phyloP scores from a whole-genome alignment of 2,888 invertebrate species.

The Plutella xylostella region DNA sequence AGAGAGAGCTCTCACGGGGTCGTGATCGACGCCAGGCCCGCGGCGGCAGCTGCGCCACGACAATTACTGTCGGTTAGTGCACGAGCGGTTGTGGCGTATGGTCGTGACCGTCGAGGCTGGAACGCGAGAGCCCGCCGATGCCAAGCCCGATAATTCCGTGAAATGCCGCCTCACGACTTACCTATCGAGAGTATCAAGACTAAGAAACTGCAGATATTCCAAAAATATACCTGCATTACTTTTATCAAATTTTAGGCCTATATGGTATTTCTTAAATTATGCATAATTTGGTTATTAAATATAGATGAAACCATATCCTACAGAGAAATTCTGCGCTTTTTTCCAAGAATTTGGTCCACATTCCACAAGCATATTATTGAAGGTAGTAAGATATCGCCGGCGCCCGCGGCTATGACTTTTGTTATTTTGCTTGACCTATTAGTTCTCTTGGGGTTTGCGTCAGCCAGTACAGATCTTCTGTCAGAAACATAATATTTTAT shows the following conservation, averaged over 20 bases:
- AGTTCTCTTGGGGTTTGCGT: too few relatives aligned
- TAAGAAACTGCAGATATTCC: too few relatives aligned
- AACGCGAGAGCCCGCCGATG: slow-evolving; percentile 44
- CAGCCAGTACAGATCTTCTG: too few relatives aligned
- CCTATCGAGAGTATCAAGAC: too few relatives aligned
- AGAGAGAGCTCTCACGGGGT: slow-evolving; percentile 42
- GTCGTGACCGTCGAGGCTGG: slow-evolving; percentile 61
- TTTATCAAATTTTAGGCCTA: too few relatives aligned
- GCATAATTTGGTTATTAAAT: too few relatives aligned
- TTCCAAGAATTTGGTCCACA: slow-evolving; percentile 56
- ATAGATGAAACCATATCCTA: slow-evolving; percentile 4
- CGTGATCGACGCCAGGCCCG: too few relatives aligned
- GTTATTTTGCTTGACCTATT: slow-evolving; percentile 3
- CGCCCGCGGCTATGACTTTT: slow-evolving; percentile 38
- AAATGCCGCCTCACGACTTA: slow-evolving; percentile 63
- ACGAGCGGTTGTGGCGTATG: slow-evolving; percentile 41
- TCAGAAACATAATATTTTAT: too few relatives aligned
- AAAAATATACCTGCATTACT: too few relatives aligned
- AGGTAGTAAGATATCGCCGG: slow-evolving; percentile 42
- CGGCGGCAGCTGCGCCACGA: slow-evolving; percentile 43
- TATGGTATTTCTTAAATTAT: too few relatives aligned
- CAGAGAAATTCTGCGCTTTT: slow-evolving; percentile 41
- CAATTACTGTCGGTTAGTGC: slow-evolving; percentile 38
- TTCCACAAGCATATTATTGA: slow-evolving; percentile 41
- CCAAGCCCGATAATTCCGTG: slow-evolving; percentile 57